phyloP scores from a whole-genome alignment of 2,888 invertebrate genomes.

The Crematogaster levior region DNA sequence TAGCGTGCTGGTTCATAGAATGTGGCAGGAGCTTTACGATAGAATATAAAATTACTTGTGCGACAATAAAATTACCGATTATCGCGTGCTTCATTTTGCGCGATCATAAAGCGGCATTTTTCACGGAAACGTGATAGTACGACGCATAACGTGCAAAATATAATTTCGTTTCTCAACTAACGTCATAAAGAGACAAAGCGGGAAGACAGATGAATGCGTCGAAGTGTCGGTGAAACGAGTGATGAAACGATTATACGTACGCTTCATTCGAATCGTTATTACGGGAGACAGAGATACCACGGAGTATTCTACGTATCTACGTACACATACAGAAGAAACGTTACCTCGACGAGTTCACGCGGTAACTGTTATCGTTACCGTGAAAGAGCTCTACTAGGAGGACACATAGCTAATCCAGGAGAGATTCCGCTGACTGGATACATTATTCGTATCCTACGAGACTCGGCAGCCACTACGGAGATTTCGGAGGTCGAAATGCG shows the following conservation, averaged over 20 bases:
- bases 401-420: background rate
- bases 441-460: conserved; percentile 38
- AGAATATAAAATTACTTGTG: conserved; percentile 25
- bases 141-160: background rate
- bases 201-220: conserved; percentile 10
- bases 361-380: conserved; percentile 49
- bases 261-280: background rate
- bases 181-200: conserved; percentile 21
- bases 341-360: background rate
- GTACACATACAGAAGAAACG: background rate
- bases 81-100: conserved; percentile 8
- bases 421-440: conserved; percentile 42
- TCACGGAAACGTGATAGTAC: background rate
- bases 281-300: background rate
- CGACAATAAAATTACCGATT: conserved; percentile 28
- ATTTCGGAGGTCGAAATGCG: conserved; percentile 57
- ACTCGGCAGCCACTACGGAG: conserved; percentile 29
- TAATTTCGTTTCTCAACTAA: conserved; percentile 19
- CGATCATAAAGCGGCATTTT: conserved; percentile 18
- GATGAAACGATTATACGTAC: conserved; percentile 3
- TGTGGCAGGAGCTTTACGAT: conserved; percentile 6
- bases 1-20: too few relatives aligned
- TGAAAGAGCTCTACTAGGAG: conserved; percentile 5
- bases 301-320: background rate
- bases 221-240: conserved; percentile 5